These are phyloP conservation scores for Melanostoma mellinum DNA, from an alignment of 2,888 invertebrate genomes.

Conservation along the genomic window DNA sequence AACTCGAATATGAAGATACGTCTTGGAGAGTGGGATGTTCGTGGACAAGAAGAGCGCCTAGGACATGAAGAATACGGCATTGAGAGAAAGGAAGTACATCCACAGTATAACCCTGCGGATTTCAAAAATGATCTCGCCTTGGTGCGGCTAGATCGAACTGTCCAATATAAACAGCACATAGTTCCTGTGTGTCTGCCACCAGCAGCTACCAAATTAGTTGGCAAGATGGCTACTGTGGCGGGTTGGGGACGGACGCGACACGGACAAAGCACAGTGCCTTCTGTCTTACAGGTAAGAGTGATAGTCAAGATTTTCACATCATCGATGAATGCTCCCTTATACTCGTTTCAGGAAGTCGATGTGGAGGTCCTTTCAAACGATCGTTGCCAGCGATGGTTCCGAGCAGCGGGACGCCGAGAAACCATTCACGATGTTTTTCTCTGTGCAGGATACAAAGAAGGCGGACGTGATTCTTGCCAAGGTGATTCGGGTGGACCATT, in stretches of 20 bases:
- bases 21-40: slow-evolving; percentile 95
- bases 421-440: slow-evolving; percentile 96
- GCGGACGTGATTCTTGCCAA: slow-evolving; percentile 89
- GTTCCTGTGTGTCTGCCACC: slow-evolving; percentile 95
- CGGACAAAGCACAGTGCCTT: slow-evolving; percentile 93
- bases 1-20: slow-evolving; percentile 94
- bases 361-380: slow-evolving; percentile 94
- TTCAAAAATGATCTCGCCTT: slow-evolving; percentile 95
- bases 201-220: slow-evolving; percentile 89
- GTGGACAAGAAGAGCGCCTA: slow-evolving; percentile 91
- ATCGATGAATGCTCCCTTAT: not conserved
- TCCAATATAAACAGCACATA: slow-evolving; percentile 95
- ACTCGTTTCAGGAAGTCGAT: slow-evolving; percentile 86
- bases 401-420: slow-evolving; percentile 93
- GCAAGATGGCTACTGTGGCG: slow-evolving; percentile 94
- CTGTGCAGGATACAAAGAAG: slow-evolving; percentile 96
- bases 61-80: slow-evolving; percentile 94
- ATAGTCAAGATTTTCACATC: not conserved
- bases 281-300: slow-evolving; percentile 87
- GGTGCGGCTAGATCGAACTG: slow-evolving; percentile 90
- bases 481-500: slow-evolving; percentile 94
- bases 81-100: slow-evolving; percentile 95
- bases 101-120: slow-evolving; percentile 94
- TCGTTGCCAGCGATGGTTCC: slow-evolving; percentile 95
- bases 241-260: slow-evolving; percentile 96